These are phyloP conservation scores for Prunella strophiata DNA, from an alignment of 2,797 vertebrate species.

Conservation along the genomic window DNA sequence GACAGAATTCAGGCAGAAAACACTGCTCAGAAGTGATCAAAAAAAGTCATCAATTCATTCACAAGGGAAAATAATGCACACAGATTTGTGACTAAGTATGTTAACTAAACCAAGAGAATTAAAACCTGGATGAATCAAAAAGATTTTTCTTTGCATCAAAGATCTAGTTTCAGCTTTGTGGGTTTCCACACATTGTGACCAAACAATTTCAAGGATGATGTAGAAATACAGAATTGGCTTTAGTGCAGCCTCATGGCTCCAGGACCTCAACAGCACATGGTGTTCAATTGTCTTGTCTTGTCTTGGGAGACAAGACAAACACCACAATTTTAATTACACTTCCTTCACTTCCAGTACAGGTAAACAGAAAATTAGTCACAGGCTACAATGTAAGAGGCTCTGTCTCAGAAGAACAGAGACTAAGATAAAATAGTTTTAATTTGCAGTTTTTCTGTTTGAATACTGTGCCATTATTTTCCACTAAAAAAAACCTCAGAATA, in stretches of 20 bases:
- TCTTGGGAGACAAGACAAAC: neutral
- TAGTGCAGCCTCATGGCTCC: neutral
- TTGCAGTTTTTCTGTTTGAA: neutral
- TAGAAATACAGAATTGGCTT: neutral
- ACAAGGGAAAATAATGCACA: neutral
- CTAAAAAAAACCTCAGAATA: neutral
- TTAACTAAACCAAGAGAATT: neutral
- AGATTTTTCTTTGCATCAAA: neutral
- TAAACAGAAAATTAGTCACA: neutral
- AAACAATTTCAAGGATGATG: neutral
- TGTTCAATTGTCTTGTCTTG: neutral
- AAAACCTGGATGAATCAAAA: neutral
- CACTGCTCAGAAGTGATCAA: neutral
- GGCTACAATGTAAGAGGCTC: neutral
- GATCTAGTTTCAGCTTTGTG: neutral
- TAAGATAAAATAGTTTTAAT: neutral
- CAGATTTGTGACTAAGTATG: neutral
- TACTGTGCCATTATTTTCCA: neutral
- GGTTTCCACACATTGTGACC: neutral
- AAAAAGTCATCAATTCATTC: neutral
- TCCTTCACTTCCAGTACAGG: neutral
- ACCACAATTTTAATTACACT: neutral
- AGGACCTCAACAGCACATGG: neutral
- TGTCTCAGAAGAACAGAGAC: neutral
- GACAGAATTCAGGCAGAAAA: neutral